Conservation (phyloP, 2,888 invertebrate species). For the Athalia cordata region DNA sequence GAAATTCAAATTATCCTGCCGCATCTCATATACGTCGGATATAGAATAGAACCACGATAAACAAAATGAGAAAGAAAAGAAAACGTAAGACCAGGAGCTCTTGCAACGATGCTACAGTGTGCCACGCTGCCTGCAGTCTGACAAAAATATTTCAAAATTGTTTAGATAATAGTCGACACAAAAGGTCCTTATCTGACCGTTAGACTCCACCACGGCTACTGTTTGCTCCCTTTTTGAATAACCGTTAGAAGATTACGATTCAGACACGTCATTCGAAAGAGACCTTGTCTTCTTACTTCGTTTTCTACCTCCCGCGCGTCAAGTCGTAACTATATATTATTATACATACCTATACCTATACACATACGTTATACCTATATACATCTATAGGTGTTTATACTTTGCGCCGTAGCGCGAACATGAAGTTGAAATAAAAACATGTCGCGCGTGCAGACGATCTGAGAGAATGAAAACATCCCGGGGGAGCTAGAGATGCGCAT, state of each 20-base stretch:
- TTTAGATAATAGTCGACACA: slow-evolving; percentile 44
- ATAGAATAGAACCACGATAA: not conserved
- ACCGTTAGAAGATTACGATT: slow-evolving; percentile 53
- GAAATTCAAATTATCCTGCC: too few species aligned
- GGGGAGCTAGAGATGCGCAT: not conserved
- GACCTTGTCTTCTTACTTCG: slow-evolving; percentile 19
- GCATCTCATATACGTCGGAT: too few species aligned
- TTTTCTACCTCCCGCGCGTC: not conserved
- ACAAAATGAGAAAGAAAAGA: not conserved
- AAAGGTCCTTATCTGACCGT: slow-evolving; percentile 57
- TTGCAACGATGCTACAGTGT: not conserved
- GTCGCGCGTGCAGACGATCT: not conserved
- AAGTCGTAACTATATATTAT: too few species aligned
- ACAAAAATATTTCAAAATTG: slow-evolving; percentile 45
- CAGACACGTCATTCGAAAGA: slow-evolving; percentile 52
- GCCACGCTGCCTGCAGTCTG: not conserved
- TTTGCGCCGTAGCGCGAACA: not conserved
- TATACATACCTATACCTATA: not conserved
- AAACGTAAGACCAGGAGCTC: slow-evolving; percentile 4
- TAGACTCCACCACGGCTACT: slow-evolving; percentile 51
- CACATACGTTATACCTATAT: not conserved
- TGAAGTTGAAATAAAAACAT: slow-evolving; percentile 11
- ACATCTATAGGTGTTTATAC: not conserved
- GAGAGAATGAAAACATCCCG: not conserved
- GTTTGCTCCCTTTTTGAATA: slow-evolving; percentile 46